Conservation (phyloP, 2,888 invertebrate species). For the Troglohyphantes excavatus region DNA sequence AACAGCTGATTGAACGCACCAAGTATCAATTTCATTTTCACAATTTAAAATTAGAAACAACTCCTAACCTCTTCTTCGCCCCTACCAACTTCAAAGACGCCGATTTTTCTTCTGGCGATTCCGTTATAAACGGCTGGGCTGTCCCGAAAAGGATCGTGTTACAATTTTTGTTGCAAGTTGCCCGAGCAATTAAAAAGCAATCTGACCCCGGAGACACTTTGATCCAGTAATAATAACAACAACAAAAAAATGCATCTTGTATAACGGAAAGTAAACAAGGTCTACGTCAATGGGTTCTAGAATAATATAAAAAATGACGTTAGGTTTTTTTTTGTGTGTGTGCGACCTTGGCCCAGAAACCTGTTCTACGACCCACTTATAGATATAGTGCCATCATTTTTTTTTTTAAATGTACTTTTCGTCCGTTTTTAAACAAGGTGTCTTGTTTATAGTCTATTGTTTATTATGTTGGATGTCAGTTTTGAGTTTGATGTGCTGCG, state of each 20-base stretch:
- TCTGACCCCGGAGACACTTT: not conserved
- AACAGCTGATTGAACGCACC: too few species aligned
- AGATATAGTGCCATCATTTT: slow-evolving; percentile 24
- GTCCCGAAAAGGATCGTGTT: not conserved
- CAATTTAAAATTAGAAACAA: too few species aligned
- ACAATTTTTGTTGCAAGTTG: not conserved
- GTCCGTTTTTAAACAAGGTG: slow-evolving; percentile 16
- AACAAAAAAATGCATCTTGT: not conserved
- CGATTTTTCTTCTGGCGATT: too few species aligned
- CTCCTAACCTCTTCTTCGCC: too few species aligned
- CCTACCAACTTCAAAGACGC: too few species aligned
- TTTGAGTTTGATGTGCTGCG: not conserved
- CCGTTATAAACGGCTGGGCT: too few species aligned
- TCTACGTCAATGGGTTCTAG: slow-evolving; percentile 45
- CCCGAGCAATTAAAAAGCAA: slow-evolving; percentile 43
- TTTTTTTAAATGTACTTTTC: slow-evolving; percentile 15
- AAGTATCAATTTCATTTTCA: too few species aligned
- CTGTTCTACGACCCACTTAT: slow-evolving; percentile 63
- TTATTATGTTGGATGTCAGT: not conserved
- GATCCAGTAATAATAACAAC: slow-evolving; percentile 6
- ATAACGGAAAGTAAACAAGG: slow-evolving; percentile 41
- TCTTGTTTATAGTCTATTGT: not conserved
- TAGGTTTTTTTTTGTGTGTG: not conserved
- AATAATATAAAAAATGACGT: slow-evolving; percentile 2
- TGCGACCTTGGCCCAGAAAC: slow-evolving; percentile 68